Evolutionary conservation across 2,888 invertebrate genomes (phyloP).

Genomic region (Luperina nickerlii): DNA sequence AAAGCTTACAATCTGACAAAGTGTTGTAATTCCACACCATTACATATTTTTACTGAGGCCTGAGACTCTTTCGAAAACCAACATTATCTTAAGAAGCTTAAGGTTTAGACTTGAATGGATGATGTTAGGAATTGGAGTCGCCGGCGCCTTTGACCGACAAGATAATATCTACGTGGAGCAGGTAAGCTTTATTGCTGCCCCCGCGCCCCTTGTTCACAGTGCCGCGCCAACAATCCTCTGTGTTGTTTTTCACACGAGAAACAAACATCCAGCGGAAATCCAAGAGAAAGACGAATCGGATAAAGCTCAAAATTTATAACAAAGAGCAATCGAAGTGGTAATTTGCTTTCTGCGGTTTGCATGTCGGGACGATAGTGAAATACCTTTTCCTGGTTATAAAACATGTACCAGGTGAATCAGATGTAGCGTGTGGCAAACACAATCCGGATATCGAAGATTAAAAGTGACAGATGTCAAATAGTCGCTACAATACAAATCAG

Average conservation of each 20-base stretch:
- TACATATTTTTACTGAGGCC: slow-evolving; percentile 79
- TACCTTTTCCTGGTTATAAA: background rate
- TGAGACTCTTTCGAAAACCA: slow-evolving; percentile 39
- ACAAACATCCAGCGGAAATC: slow-evolving; percentile 37
- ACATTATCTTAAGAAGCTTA: slow-evolving; percentile 61
- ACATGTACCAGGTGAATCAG: slow-evolving; percentile 14
- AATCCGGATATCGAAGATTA: slow-evolving; percentile 34
- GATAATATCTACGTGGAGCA: slow-evolving; percentile 88
- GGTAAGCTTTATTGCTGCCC: slow-evolving; percentile 87
- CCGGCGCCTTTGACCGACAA: slow-evolving; percentile 87
- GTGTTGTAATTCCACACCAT: slow-evolving; percentile 88
- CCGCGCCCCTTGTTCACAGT: slow-evolving; percentile 69
- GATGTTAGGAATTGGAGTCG: slow-evolving; percentile 69
- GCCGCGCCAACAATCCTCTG: slow-evolving; percentile 71
- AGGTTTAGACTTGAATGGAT: slow-evolving; percentile 62
- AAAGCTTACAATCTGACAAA: slow-evolving; percentile 88
- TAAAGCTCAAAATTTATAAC: background rate
- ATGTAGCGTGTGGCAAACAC: background rate
- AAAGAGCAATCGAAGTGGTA: background rate
- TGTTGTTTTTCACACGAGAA: slow-evolving; percentile 83
- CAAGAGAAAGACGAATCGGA: slow-evolving; percentile 17
- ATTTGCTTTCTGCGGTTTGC: background rate
- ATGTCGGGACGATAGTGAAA: background rate
- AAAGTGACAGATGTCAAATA: slow-evolving; percentile 39
- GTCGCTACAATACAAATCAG: background rate